phyloP scores from a whole-genome alignment of 2,888 invertebrate species.

The Hylaea fasciaria region DNA sequence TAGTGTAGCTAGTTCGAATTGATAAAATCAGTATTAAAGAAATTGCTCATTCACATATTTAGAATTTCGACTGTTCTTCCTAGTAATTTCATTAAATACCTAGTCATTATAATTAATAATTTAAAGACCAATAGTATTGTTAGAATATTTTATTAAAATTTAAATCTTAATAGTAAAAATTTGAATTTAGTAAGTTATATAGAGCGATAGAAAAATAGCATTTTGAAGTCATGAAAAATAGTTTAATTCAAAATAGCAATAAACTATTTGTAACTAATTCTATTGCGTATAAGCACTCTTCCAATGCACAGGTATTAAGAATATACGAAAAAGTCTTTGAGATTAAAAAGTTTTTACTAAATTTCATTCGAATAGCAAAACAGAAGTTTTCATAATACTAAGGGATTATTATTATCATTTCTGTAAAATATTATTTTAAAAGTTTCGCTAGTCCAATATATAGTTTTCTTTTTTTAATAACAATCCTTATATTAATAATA shows the following conservation, averaged over 20 bases:
- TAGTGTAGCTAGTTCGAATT: constrained; percentile 35
- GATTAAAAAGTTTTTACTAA: constrained; percentile 18
- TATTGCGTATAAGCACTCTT: constrained; percentile 62
- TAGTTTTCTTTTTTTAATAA: no score
- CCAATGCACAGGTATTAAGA: constrained; percentile 50
- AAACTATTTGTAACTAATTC: constrained; percentile 61
- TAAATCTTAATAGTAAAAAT: constrained; percentile 61
- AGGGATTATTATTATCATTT: constrained; percentile 3
- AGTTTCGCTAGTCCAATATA: no score
- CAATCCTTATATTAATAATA: not conserved
- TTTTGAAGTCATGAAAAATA: constrained; percentile 54
- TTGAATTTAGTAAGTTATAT: constrained; percentile 63
- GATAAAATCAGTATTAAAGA: constrained; percentile 43
- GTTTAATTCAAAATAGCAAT: constrained; percentile 67
- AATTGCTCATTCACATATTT: constrained; percentile 71
- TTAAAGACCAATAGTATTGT: constrained; percentile 80
- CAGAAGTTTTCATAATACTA: not conserved
- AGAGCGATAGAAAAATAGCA: constrained; percentile 68
- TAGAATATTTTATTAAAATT: constrained; percentile 72
- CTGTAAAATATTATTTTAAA: not conserved
- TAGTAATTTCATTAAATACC: constrained; percentile 69
- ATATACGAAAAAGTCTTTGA: constrained; percentile 31
- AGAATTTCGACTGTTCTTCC: constrained; percentile 61
- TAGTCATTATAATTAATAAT: constrained; percentile 61
- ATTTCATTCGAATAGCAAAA: constrained; percentile 7